Evolutionary conservation across 2,888 invertebrate species (phyloP), one percentile per base, ranked within the genome.

Genomic region (Xestia sexstrigata): DNA sequence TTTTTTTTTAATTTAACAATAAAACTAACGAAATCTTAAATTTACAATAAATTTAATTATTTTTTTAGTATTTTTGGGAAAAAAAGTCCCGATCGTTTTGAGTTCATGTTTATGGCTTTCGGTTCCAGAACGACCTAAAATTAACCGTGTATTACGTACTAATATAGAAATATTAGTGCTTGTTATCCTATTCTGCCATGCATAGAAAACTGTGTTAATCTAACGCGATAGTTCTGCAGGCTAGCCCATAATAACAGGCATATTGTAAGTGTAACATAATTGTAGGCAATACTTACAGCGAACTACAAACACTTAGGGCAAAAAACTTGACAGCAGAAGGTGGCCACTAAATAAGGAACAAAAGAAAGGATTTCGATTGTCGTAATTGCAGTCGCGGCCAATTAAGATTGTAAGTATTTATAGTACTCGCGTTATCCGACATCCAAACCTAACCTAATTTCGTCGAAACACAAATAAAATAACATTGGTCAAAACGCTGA

Each of bases 381-480:
- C 9, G 13, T 9, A 23, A 26, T 20, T 39, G 1, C n/a, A 8
- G 20, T 35, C 13, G 17, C 30, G 39, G n/a, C 1, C 47, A 39
- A 49, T 75, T 58, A 52, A 66, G 39, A 60, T 76, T 39, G 35
- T 39, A 20, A 47, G 23, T 52, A 74, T 77, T 62, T 62, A 76
- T 52, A 30, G 30, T 62, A 23, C 8, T 11, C n/a, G 7, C 1
- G 2, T 0, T n/a, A 42, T 52, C 39, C 20, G 11, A 2, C 13
- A 62, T 62, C 13, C n/a, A 45, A 49, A 70, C 39, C 76, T 45
- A 63, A 42, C 49, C 35, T 52, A 26, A 60, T 35, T 45, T 68
- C 42, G 23, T 5, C 39, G 6, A 23, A n/a, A 23, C 1, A 35
- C 35, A 23, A 60, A 47, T 17, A 49, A 49, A 20, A 49, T 49